Base-by-base conservation (phyloP, 1,140 invertebrate genomes). In the Bathynomus jamesi region DNA sequence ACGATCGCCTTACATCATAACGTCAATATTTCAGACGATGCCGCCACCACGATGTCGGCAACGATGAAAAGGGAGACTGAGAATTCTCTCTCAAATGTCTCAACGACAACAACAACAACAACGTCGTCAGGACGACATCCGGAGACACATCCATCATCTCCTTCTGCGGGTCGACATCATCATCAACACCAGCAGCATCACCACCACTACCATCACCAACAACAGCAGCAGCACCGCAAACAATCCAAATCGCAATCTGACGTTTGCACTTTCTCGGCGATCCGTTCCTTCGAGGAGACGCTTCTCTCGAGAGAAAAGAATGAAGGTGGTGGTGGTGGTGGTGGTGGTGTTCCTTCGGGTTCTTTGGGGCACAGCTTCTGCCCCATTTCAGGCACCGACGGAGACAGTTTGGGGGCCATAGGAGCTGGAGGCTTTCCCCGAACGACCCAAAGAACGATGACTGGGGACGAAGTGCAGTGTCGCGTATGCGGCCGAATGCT, bases 401-500 rank as follows among this genome's bases (percentile, higher is more conserved):
- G 62, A 31, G 67, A 69, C 4, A 13, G 7, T 29, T 13, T 29
- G 4, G 24, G 25, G 4, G 25, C 11, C 3, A 29, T 62, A 27
- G 24, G 28, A n/a, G 25, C 46, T 61, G 46, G 32, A 30, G 40
- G 40, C 11, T 53, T 21, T 53, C 21, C 40, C 2, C 1, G 40
- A 53, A 21, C 11, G 13, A 11, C 40, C 40, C 40, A 53, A 5
- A 53, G 21, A 53, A 11, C 40, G 2, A 17, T 53, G 40, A 70
- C 69, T 1, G 69, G 69, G n/a, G 89, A 91, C 85, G 89, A 90
- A 84, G 91, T 91, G 86, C 87, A 90, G 83, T 91, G 90, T 85
- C 89, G 90, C 85, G 89, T 89, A 79, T 92, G 90, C 89, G 91
- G 91, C 87, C 91, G 91, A 87, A 90, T 89, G 83, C 85, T 91